Evolutionary conservation across 1,140 invertebrate species (phyloP).

Genomic region (Diabrotica virgifera): DNA sequence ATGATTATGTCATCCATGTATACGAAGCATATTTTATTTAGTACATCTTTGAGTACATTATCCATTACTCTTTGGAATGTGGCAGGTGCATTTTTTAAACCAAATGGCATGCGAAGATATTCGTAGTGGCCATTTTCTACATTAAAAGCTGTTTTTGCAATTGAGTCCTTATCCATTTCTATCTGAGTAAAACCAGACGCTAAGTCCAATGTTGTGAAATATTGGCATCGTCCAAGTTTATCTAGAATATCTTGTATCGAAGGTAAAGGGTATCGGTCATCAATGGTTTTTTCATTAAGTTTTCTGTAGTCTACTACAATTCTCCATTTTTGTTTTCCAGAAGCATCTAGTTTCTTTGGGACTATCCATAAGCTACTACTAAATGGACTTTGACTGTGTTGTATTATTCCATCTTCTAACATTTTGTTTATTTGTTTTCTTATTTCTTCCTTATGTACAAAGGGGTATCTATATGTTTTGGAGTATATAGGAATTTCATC

Average conservation of each 20-base stretch:
- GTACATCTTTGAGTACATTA: conserved; percentile 17
- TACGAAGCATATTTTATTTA: conserved; percentile 29
- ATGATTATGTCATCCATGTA: conserved; percentile 46
- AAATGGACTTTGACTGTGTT: no score
- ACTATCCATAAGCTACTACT: background rate
- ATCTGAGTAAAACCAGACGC: conserved; percentile 48
- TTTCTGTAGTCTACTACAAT: no score
- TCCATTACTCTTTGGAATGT: conserved; percentile 13
- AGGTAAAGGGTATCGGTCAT: conserved; percentile 37
- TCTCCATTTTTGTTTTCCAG: no score
- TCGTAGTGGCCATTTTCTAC: conserved; percentile 40
- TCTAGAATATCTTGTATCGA: conserved; percentile 51
- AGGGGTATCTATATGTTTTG: no score
- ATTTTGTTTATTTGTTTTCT: no score
- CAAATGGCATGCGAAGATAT: conserved; percentile 29
- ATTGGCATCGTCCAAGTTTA: conserved; percentile 43
- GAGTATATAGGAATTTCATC: no score
- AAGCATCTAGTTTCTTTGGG: no score
- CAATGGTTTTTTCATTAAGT: conserved; percentile 9
- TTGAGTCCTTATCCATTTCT: conserved; percentile 40
- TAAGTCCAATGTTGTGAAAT: conserved; percentile 52
- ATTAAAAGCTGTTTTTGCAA: conserved; percentile 49
- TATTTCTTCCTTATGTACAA: no score
- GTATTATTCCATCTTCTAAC: no score
- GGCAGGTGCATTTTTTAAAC: background rate